phyloP scores from a whole-genome alignment of 2,888 invertebrate species.

The Meta bourneti region DNA sequence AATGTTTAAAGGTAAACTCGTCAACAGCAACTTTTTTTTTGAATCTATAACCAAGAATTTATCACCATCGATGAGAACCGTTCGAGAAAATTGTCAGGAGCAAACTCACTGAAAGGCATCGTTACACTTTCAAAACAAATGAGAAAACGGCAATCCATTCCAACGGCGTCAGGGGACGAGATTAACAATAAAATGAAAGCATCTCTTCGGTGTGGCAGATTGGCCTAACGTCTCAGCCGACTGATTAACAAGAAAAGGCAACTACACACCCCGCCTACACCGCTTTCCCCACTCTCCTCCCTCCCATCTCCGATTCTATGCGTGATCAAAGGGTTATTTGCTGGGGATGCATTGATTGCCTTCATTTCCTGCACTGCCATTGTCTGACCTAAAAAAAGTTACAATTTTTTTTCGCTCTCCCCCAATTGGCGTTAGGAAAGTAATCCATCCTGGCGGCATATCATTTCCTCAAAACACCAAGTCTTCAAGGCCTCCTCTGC shows the following conservation, averaged over 20 bases:
- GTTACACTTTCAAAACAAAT: not conserved
- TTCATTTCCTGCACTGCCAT: conserved; percentile 71
- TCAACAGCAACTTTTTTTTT: not conserved
- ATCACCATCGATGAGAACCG: too few relatives aligned
- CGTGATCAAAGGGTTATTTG: conserved; percentile 76
- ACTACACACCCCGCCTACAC: conserved; percentile 57
- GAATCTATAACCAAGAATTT: too few relatives aligned
- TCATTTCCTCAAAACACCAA: conserved; percentile 67
- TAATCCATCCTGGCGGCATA: conserved; percentile 52
- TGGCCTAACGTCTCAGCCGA: conserved; percentile 68
- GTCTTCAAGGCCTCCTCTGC: conserved; percentile 44
- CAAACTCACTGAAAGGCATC: not conserved
- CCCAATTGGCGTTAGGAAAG: conserved; percentile 69
- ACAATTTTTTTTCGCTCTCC: conserved; percentile 1
- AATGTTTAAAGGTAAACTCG: not conserved
- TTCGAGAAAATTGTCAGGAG: too few relatives aligned
- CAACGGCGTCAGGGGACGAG: too few relatives aligned
- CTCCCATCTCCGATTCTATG: conserved; percentile 22
- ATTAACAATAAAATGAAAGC: not conserved
- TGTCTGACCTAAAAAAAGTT: conserved; percentile 70
- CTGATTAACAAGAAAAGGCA: conserved; percentile 76
- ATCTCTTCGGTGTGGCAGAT: conserved; percentile 56
- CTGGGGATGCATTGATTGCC: conserved; percentile 74
- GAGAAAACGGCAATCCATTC: not conserved
- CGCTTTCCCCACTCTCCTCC: conserved; percentile 12